Evolutionary conservation across 2,113 vertebrate genomes (phyloP).

Genomic region (Steatornis caripensis): DNA sequence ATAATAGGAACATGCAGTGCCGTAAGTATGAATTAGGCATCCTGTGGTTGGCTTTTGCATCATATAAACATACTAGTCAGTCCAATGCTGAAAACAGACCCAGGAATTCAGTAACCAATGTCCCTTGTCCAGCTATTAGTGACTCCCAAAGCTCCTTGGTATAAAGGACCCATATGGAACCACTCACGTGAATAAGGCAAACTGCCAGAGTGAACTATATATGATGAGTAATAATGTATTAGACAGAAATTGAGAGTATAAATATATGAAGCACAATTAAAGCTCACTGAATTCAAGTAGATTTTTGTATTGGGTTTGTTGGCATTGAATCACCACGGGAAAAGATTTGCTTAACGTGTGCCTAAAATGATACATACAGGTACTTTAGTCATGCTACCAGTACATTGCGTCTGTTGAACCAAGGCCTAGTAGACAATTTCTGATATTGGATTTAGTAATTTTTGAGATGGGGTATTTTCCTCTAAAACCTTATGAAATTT

Average conservation of each 20-base stretch:
- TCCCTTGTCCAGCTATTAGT: conserved; percentile 1
- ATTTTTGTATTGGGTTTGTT: background rate
- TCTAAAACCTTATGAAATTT: background rate
- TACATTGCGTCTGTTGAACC: background rate
- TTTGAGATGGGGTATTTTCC: background rate
- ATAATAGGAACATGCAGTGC: conserved; percentile 56
- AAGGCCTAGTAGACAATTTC: background rate
- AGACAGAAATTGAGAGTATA: background rate
- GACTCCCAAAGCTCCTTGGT: background rate
- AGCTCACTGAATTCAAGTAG: background rate
- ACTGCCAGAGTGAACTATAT: background rate
- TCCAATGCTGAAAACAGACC: conserved; percentile 8
- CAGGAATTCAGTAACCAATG: conserved; percentile 3
- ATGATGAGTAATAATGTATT: background rate
- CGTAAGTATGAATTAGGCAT: conserved; percentile 68
- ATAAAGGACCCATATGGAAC: background rate
- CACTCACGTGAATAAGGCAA: background rate
- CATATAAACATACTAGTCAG: conserved; percentile 23
- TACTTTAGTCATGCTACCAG: background rate
- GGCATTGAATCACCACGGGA: background rate
- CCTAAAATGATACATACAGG: background rate
- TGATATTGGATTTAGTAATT: background rate
- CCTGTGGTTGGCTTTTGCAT: conserved; percentile 60
- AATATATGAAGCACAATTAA: background rate
- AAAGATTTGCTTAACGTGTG: background rate